Evolutionary conservation across 2,797 vertebrate species (phyloP), one percentile per base, ranked within the genome.

Genomic region (Neomorphus geoffroyi): DNA sequence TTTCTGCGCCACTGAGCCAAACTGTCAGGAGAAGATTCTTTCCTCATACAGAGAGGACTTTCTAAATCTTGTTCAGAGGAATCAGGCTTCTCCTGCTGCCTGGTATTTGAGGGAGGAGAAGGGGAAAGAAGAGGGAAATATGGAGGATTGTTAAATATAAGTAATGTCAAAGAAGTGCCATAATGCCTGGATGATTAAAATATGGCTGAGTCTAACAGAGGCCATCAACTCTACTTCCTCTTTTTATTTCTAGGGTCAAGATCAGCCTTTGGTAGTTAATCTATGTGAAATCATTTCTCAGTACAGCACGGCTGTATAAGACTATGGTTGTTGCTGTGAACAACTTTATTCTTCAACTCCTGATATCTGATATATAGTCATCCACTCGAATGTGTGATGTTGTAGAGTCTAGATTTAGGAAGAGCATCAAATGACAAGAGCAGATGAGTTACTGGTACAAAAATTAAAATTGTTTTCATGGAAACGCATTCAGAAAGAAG

Each of bases 41-140:
- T 41, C 2, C 1, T 45, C 9, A 53, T 17, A 3, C 4, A 3
- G 2, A 9, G 6, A 11, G 4, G 4, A 4, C 11, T 61, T 9
- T 26, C 28, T 57, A 77, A 35, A 22, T 43, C 41, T 56, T 71
- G 8, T 33, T 81, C 39, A 81, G 16, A 54, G 23, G 5, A 37
- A 21, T 28, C 12, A 79, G 26, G 2, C 27, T 85, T 91, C 30
- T 74, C 17, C 11, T 43, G 1, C 21, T 67, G 13, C 6, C 18
- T 48, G 7, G 8, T 41, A 15, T 64, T 14, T 45, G 23, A 9
- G 11, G 22, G 5, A 1, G 66, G 3, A 46, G 11, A 39, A 51
- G 5, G 24, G 4, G n/a, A 61, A 85, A 72, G 32, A 50, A 53
- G 28, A 65, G 17, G 15, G 4, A 64, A 81, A 32, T 65, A 30